Evolutionary conservation across 2,113 vertebrate genomes (phyloP).

Genomic region (Xenopus laevis): DNA sequence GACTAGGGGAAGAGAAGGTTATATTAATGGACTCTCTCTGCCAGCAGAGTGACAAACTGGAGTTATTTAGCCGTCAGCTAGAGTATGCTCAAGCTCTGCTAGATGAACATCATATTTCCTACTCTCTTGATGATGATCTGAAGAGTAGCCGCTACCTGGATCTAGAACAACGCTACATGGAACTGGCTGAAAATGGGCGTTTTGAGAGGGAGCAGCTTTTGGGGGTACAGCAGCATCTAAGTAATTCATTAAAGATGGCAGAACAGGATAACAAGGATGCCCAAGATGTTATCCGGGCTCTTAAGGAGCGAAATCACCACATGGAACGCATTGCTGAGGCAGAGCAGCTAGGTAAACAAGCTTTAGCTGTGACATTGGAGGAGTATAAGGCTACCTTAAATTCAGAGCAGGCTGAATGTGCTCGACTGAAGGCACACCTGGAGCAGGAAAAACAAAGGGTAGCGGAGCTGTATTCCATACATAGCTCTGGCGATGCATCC

Average conservation of each 20-base stretch:
- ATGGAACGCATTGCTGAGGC: slow-evolving; percentile 88
- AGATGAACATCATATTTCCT: slow-evolving; percentile 83
- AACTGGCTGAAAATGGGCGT: slow-evolving; percentile 83
- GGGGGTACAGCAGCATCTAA: slow-evolving; percentile 91
- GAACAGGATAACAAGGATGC: slow-evolving; percentile 94
- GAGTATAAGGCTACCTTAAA: slow-evolving; percentile 80
- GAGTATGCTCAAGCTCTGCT: slow-evolving; percentile 85
- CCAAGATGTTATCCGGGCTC: slow-evolving; percentile 83
- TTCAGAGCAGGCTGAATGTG: slow-evolving; percentile 82
- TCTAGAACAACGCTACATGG: slow-evolving; percentile 86
- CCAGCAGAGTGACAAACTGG: slow-evolving; percentile 89
- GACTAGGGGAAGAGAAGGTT: slow-evolving; percentile 88
- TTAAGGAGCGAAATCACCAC: slow-evolving; percentile 90
- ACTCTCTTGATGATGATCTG: slow-evolving; percentile 82
- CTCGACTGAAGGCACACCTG: slow-evolving; percentile 78
- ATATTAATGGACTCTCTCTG: slow-evolving; percentile 94
- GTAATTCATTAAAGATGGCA: slow-evolving; percentile 92
- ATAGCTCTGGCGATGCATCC: slow-evolving; percentile 83
- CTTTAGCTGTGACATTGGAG: slow-evolving; percentile 73
- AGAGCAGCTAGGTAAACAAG: slow-evolving; percentile 76
- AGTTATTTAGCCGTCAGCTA: slow-evolving; percentile 82
- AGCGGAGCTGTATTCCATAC: slow-evolving; percentile 84
- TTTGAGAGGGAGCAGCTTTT: slow-evolving; percentile 91
- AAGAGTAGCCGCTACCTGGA: slow-evolving; percentile 92
- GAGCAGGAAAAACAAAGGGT: slow-evolving; percentile 90